Evolutionary conservation across 2,888 invertebrate genomes (phyloP).

Genomic region (Melikaiella ostensackeni): DNA sequence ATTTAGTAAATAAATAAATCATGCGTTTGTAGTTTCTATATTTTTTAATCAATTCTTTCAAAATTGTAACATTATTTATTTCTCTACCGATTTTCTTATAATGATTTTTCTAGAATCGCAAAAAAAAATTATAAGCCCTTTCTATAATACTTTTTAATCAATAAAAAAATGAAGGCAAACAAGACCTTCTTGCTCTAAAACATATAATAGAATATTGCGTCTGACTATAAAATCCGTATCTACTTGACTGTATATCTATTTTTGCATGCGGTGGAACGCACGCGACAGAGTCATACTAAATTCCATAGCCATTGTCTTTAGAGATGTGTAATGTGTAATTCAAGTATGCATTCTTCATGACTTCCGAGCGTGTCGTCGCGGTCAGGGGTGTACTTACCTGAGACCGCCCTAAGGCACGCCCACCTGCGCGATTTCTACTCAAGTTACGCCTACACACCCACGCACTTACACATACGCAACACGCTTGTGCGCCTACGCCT

Average conservation of each 20-base stretch:
- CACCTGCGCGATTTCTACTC: conserved; percentile 71
- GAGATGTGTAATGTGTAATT: conserved; percentile 11
- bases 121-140: no score
- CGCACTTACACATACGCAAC: conserved; percentile 50
- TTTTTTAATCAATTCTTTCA: no score
- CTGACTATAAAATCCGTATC: background rate
- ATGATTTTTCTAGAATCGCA: no score
- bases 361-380: conserved; percentile 41
- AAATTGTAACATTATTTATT: no score
- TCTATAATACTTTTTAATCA: background rate
- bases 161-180: background rate
- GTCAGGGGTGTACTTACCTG: conserved; percentile 68
- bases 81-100: no score
- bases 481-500: conserved; percentile 63
- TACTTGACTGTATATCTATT: no score
- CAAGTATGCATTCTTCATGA: conserved; percentile 17
- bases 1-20: no score
- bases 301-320: background rate
- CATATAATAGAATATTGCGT: no score
- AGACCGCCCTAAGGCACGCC: conserved; percentile 77
- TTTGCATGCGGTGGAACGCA: background rate
- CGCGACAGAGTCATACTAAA: background rate
- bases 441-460: conserved; percentile 73
- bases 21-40: no score
- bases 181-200: no score